phyloP scores from a whole-genome alignment of 2,888 invertebrate genomes.

The Phorcus lineatus region DNA sequence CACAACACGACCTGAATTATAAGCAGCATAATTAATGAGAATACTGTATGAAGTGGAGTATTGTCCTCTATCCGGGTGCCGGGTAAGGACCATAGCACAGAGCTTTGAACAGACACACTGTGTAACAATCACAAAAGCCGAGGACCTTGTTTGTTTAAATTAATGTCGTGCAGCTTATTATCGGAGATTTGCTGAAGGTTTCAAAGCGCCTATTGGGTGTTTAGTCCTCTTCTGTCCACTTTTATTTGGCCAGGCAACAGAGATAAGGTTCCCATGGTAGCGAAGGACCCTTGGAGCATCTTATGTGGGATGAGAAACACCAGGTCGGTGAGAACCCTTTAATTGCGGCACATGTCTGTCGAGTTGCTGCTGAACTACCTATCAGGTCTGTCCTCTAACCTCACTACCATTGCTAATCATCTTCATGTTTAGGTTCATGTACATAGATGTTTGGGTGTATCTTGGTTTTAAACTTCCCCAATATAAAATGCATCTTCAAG shows the following conservation, averaged over 20 bases:
- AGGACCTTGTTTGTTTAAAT: constrained; percentile 11
- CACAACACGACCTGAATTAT: background rate
- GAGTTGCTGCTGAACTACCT: too few species aligned
- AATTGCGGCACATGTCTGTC: too few species aligned
- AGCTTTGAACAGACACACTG: background rate
- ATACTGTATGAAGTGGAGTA: background rate
- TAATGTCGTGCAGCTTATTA: constrained; percentile 9
- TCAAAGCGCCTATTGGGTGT: background rate
- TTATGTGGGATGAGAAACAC: background rate
- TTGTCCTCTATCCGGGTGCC: background rate
- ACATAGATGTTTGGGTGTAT: too few species aligned
- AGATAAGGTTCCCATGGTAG: constrained; percentile 9
- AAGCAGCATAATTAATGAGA: background rate
- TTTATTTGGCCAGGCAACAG: constrained; percentile 12
- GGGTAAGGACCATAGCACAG: background rate
- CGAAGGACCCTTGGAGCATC: background rate
- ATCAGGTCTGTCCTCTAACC: too few species aligned
- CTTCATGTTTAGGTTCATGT: too few species aligned
- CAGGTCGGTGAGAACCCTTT: too few species aligned
- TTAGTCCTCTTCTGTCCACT: background rate
- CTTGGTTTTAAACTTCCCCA: too few species aligned
- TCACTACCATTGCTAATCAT: too few species aligned
- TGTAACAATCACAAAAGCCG: too few species aligned
- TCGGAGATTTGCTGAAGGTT: constrained; percentile 3
- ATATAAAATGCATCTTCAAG: too few species aligned